These are phyloP conservation scores for Chymomyza caudatula DNA, from an alignment of 2,888 invertebrate species.

Conservation along the genomic window DNA sequence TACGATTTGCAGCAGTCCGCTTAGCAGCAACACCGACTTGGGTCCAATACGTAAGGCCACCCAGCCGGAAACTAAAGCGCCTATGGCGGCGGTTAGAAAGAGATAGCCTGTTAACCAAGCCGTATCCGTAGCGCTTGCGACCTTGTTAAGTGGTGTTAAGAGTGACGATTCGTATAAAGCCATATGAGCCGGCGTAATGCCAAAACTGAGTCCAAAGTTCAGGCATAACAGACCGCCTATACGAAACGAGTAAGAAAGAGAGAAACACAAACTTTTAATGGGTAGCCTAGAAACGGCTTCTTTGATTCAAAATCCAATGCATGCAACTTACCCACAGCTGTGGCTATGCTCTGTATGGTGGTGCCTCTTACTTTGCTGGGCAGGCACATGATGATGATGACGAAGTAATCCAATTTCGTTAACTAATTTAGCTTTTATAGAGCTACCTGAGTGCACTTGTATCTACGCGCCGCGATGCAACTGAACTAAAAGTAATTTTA, in stretches of 20 bases:
- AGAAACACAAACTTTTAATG: slow-evolving; percentile 7
- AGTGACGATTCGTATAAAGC: slow-evolving; percentile 60
- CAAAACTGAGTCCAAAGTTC: slow-evolving; percentile 75
- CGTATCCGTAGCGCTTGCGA: slow-evolving; percentile 54
- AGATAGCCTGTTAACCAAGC: slow-evolving; percentile 66
- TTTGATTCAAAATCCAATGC: neutral
- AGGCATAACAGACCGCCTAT: slow-evolving; percentile 70
- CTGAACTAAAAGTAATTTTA: slow-evolving; percentile 43
- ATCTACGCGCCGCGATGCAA: slow-evolving; percentile 24
- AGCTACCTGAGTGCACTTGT: neutral
- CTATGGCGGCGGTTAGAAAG: slow-evolving; percentile 67
- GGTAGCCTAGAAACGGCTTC: neutral
- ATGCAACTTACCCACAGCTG: slow-evolving; percentile 52
- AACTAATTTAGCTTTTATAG: neutral
- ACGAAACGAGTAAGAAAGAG: neutral
- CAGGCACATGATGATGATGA: slow-evolving; percentile 59
- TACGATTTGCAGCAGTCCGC: slow-evolving; percentile 74
- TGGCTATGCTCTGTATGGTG: slow-evolving; percentile 58
- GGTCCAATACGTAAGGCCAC: slow-evolving; percentile 67
- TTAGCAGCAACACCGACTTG: slow-evolving; percentile 60
- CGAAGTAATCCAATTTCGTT: neutral
- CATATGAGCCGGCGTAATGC: slow-evolving; percentile 72
- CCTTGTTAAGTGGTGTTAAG: slow-evolving; percentile 58
- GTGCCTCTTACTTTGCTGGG: slow-evolving; percentile 55
- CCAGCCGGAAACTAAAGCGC: slow-evolving; percentile 65